Evolutionary conservation across 2,888 invertebrate genomes (phyloP).

Genomic region (Dasypogon diadema): DNA sequence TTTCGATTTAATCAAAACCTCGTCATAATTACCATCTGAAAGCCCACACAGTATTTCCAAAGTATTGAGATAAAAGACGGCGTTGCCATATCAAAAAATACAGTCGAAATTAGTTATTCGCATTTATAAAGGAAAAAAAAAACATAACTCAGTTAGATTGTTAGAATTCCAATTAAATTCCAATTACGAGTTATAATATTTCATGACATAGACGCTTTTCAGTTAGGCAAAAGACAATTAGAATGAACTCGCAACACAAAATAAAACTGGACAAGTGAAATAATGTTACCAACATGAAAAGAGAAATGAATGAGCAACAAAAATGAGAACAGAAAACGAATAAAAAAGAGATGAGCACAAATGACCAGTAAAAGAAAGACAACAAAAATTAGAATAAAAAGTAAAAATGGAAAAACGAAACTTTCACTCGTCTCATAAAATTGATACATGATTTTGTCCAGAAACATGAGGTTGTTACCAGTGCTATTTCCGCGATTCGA

Average conservation of each 20-base stretch:
- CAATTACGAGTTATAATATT: too few relatives aligned
- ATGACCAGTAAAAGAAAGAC: slow-evolving; percentile 16
- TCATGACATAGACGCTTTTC: too few relatives aligned
- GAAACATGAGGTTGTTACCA: slow-evolving; percentile 79
- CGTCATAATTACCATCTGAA: slow-evolving; percentile 11
- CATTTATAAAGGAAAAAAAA: too few relatives aligned
- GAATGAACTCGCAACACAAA: too few relatives aligned
- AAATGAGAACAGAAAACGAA: not conserved
- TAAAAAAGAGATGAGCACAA: not conserved
- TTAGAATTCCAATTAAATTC: too few relatives aligned
- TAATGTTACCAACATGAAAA: not conserved
- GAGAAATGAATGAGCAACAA: not conserved
- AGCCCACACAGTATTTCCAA: not conserved
- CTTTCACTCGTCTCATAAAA: slow-evolving; percentile 64
- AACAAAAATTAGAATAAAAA: slow-evolving; percentile 54
- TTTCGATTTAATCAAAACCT: not conserved
- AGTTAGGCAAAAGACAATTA: too few relatives aligned
- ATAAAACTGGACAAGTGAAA: too few relatives aligned
- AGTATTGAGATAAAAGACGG: not conserved
- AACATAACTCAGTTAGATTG: too few relatives aligned
- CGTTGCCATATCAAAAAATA: not conserved
- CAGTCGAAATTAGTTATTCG: not conserved
- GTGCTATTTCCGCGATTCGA: slow-evolving; percentile 83
- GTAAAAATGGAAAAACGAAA: slow-evolving; percentile 57
- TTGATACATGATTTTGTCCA: slow-evolving; percentile 65